phyloP scores from a whole-genome alignment of 2,888 invertebrate genomes.

The Amorpha juglandis region DNA sequence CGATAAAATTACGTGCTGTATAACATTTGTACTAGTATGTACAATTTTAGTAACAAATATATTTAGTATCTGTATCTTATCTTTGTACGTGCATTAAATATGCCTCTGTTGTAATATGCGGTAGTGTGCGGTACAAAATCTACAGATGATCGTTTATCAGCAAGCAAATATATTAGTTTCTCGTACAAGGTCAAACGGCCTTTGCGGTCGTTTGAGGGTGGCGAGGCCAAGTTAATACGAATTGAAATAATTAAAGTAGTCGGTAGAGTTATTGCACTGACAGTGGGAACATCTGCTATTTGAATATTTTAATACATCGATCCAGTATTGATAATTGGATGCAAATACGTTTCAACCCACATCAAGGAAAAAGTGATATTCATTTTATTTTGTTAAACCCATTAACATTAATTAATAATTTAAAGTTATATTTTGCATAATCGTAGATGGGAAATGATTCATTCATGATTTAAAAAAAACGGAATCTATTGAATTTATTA shows the following conservation, averaged over 20 bases:
- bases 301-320: not conserved
- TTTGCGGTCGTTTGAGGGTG: conserved; percentile 13
- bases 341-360: too few relatives aligned
- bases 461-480: too few relatives aligned
- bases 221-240: conserved; percentile 7
- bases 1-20: not conserved
- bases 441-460: too few relatives aligned
- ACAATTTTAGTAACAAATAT: not conserved
- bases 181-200: conserved; percentile 4
- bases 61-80: not conserved
- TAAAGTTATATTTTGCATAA: too few relatives aligned
- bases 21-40: not conserved
- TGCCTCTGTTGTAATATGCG: not conserved
- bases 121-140: not conserved
- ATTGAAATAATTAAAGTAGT: conserved; percentile 5
- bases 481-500: too few relatives aligned
- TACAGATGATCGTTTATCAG: not conserved
- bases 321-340: conserved; percentile 10
- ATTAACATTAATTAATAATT: too few relatives aligned
- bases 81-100: too few relatives aligned
- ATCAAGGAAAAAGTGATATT: too few relatives aligned
- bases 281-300: conserved; percentile 3
- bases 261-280: not conserved
- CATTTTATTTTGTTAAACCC: too few relatives aligned
- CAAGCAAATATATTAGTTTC: not conserved